Base-by-base conservation (phyloP, 92 coral and sea anemone species). In the Palythoa grandiflora region DNA sequence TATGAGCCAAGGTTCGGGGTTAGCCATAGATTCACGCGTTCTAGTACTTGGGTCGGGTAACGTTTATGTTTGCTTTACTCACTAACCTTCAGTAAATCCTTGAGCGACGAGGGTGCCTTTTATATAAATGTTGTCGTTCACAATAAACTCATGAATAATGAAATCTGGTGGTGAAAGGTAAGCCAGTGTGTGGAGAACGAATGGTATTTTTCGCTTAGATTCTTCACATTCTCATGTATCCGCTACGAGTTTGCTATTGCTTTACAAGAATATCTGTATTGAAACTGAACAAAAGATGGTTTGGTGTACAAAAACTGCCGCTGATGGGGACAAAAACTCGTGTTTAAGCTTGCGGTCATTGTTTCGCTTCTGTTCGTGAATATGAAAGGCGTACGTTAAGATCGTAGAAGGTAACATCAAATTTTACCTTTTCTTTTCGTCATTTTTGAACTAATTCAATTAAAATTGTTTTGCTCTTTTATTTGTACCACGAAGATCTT, bases 131-230 rank as follows among this genome's bases (percentile, higher is more conserved):
- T 81, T 81, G 86, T 81, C 76, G 86, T 81, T 81, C 74, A 81
- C 74, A 81, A 81, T 81, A 81, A 84, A 74, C 91, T 95, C 94
- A 93, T 93, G 91, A 95, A 93, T 93, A 93, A 95, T 95, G 96
- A 95, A 95, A 93, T 80, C 93, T 76, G 86, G 51, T 76, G 57
- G 83, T 79, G 91, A 91, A 73, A 88, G 89, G 90, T 59, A 79
- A 85, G 83, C 86, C 73, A 52, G 86, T 91, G 94, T 96, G 98
- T 93, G 92, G 39, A 66, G 75, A 81, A 80, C 74, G 86, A 81
- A 47, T 16, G 86, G 86, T 7, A 81, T 81, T 81, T 79, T 47
- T 63, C 86, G 63, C 86, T 81, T 20, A 68, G 66, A 81, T 81
- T 81, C 86, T 21, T 81, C 39, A 36, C 20, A 81, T 81, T 81